Base-by-base conservation (phyloP, 2,797 vertebrate species). In the Sebastes aleutianus region DNA sequence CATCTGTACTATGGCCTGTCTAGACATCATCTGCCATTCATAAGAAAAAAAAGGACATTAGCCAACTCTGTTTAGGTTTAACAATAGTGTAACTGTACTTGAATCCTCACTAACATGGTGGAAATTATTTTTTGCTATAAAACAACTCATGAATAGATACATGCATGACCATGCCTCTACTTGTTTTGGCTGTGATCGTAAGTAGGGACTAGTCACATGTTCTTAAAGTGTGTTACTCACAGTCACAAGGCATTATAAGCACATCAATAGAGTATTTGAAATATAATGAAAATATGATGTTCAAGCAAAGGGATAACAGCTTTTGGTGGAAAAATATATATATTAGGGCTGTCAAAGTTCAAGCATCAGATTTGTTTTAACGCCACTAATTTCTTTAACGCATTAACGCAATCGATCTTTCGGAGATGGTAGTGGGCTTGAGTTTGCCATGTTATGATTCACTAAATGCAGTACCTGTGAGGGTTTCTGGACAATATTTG, bases 1-100 rank as follows among this genome's bases (percentile, higher is more conserved):
- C 80, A 63, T 90, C 69, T 82, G 71, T 88, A 56, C 64, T 79
- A 66, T 73, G 67, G 85, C 82, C 83, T 73, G 56, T 76, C 36
- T 87, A 79, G 73, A 87, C 65, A n/a, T 78, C 34, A 73, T 79
- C 29, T 84, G 43, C 39, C 74, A 54, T 43, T 79, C 24, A 67
- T 39, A 14, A 39, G 50, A 56, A 63, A 70, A 70, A 68, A 70
- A 68, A 70, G 20, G 61, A 69, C 63, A 61, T 71, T 66, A 70
- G 56, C 13, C 11, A 70, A 53, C 8, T 12, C 24, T 63, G 22
- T 69, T 86, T 74, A 78, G 75, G 56, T 83, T 75, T 29, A 79
- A 84, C 67, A 34, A 43, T 82, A 63, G 34, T 61, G 8, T 64
- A 70, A 72, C 22, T 76, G 83, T 85, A 76, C 63, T 82, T 82